Conservation (phyloP, 2,888 invertebrate genomes). For the Carabus problematicus region DNA sequence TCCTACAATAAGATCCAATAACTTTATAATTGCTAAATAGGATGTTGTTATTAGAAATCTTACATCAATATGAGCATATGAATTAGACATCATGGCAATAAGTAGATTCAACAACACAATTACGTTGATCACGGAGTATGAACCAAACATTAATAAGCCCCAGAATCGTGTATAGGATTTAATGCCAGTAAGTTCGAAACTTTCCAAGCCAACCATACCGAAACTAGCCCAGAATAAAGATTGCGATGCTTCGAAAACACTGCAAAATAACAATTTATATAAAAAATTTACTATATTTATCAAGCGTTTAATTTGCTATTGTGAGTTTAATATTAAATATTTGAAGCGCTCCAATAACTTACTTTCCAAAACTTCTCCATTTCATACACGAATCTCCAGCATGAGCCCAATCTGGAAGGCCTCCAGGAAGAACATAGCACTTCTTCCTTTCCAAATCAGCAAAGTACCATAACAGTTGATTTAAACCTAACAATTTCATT, state of each 20-base stretch:
- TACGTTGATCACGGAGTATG: conserved; percentile 93
- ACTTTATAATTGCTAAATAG: conserved; percentile 3
- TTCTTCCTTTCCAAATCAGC: conserved; percentile 83
- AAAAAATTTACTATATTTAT: not conserved
- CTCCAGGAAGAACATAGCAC: conserved; percentile 76
- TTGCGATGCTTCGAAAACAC: conserved; percentile 93
- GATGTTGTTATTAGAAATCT: conserved; percentile 55
- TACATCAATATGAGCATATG: conserved; percentile 91
- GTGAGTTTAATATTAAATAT: not conserved
- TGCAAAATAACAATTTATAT: conserved; percentile 54
- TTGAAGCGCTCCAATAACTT: conserved; percentile 54
- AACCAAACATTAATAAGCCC: conserved; percentile 95
- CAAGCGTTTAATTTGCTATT: not conserved
- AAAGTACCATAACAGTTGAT: conserved; percentile 95
- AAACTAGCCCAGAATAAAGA: conserved; percentile 97
- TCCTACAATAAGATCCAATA: conserved; percentile 65
- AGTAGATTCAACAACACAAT: conserved; percentile 92
- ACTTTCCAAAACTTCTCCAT: conserved; percentile 88
- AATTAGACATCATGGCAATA: conserved; percentile 98
- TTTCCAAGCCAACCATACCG: conserved; percentile 87
- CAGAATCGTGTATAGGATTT: conserved; percentile 93
- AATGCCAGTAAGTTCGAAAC: conserved; percentile 87
- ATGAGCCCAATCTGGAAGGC: conserved; percentile 78
- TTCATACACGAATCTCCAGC: conserved; percentile 81
- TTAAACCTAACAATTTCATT: conserved; percentile 63